Evolutionary conservation across 2,113 vertebrate species (phyloP), one percentile per base, ranked within the genome.

Genomic region (Penelope pileata): DNA sequence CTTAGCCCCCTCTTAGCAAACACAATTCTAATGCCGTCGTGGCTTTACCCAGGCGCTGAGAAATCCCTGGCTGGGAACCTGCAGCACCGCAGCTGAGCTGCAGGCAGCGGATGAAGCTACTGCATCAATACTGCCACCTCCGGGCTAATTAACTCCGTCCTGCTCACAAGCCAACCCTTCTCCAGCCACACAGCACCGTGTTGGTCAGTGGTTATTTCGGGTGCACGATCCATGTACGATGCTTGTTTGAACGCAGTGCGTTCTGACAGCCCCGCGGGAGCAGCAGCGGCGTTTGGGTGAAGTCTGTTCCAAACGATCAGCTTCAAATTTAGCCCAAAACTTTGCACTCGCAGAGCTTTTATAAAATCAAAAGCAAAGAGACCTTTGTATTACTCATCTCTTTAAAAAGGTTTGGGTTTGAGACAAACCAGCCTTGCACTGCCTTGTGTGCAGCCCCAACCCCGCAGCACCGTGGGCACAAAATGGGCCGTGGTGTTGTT

Each of bases 141-240:
- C 32, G 80, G 59, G 32, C 36, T 80, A 26, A 73, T 34, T 30
- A 56, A 32, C 38, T 9, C 56, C 3, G 4, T 26, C 43, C 83
- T 54, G 42, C 58, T 75, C 68, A 11, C 42, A 43, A 38, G 7
- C 27, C 50, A 62, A 5, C 24, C 3, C 80, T 26, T 23, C 56
- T 42, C 14, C 27, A 27, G 51, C 38, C 34, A 3, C 70, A 51
- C 53, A 6, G 81, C 64, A 62, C 50, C 70, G 43, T 1, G 30
- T 6, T 6, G 16, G 23, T 2, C n/a, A 66, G 63, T 2, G 36
- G 42, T 42, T 36, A 16, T 8, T n/a, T 54, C 53, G 26, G 34
- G 10, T 5, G 30, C 12, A 12, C 36, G 16, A 56, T 6, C 7
- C 12, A 0, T 0, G 5, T 24, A 5, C 32, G n/a, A n/a, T 5